Conservation (phyloP, 2,888 invertebrate species). For the Mesochorus sp. region DNA sequence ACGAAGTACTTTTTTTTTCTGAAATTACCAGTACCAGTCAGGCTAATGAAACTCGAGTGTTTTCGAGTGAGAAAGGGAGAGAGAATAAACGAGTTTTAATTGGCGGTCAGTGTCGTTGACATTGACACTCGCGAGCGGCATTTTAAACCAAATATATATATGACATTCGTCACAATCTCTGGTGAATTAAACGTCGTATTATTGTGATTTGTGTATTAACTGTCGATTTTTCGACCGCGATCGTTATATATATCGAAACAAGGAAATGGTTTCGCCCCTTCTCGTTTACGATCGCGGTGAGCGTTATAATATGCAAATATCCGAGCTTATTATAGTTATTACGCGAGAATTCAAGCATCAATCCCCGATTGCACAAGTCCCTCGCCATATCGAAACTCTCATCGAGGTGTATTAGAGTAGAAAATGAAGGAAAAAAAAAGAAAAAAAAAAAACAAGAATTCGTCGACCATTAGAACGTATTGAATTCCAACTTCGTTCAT, state of each 20-base stretch:
- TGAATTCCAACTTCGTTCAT: neutral
- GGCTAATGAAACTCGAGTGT: slow-evolving; percentile 1
- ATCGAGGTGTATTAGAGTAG: slow-evolving; percentile 38
- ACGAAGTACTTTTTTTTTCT: slow-evolving; percentile 2
- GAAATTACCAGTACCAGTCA: slow-evolving; percentile 2
- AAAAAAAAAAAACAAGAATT: no score
- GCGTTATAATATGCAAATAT: slow-evolving; percentile 45
- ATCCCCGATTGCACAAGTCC: slow-evolving; percentile 51
- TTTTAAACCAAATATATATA: neutral
- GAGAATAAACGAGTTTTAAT: slow-evolving; percentile 24
- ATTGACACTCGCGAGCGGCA: slow-evolving; percentile 11
- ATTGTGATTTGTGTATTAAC: no score
- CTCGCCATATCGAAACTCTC: slow-evolving; percentile 27
- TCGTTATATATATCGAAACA: slow-evolving; percentile 10
- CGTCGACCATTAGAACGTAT: slow-evolving; percentile 28
- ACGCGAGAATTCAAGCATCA: slow-evolving; percentile 27
- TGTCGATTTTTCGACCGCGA: neutral
- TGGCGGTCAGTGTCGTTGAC: slow-evolving; percentile 33
- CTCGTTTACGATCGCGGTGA: slow-evolving; percentile 31
- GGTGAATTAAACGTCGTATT: neutral
- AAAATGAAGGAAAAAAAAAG: no score
- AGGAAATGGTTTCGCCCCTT: slow-evolving; percentile 39
- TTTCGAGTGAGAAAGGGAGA: neutral
- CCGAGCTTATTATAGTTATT: slow-evolving; percentile 35
- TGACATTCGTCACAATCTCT: neutral